Evolutionary conservation across 1,140 invertebrate species (phyloP), one percentile per base, ranked within the genome.

Genomic region (Sminthurinus signatus): DNA sequence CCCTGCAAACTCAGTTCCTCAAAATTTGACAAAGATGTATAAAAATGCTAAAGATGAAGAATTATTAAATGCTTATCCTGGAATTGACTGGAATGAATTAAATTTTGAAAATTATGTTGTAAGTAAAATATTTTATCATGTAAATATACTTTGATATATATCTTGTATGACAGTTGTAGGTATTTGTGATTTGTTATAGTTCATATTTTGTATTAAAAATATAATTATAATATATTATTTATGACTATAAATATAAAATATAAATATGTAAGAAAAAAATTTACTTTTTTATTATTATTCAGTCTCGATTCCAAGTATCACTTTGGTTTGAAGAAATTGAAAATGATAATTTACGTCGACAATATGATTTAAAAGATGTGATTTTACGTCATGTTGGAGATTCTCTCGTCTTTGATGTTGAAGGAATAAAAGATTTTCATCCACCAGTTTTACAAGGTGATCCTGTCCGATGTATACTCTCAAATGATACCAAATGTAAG

Each of bases 381-480:
- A 79, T 80, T 65, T 81, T 94, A 68, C 79, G 80, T 58, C 78
- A 73, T 8, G 78, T 76, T 65, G 82, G 83, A 10, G 86, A 89
- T 65, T 76, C 50, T 31, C 59, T 95, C 5, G 78, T 80, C 15
- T 75, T 96, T 56, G 80, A 85, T 74, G 86, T 96, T 39, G 85
- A 86, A 52, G 89, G 90, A 60, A 77, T 96, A 14, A 80, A 83
- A 54, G 93, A 96, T 76, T 86, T 83, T 69, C 81, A 92, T 51
- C 93, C 92, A 2, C 93, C 90, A 1, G 74, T 96, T 8, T 80
- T 93, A 42, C 73, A 85, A 50, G 90, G 91, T 1, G 93, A 96
- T 75, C 81, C 78, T 75, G 83, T 88, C 21, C 14, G 78, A 86
- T 29, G 82, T 79, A 63, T 59, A 59, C 23, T 50, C 62, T 4